Base-by-base conservation (phyloP, 2,888 invertebrate species). In the Aquatica leii region DNA sequence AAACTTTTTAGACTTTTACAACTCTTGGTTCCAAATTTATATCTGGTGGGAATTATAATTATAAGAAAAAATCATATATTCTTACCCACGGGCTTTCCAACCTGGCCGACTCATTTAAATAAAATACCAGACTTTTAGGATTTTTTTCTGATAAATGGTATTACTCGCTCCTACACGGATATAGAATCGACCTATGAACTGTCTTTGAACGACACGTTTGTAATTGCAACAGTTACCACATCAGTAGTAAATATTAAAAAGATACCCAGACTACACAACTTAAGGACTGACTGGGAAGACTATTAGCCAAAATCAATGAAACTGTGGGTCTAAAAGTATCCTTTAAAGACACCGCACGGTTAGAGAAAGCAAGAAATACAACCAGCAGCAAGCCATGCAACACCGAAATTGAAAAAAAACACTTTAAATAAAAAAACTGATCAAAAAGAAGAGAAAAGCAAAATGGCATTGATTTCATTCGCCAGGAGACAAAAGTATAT, bases 291-390 rank as follows among this genome's bases (percentile, higher is more conserved):
- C 9, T 43, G 43, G 9, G 15, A 43, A 43, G 43, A 24, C 6
- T 14, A 9, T 43, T 4, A 43, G 15, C 17, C 9, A 43, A 43
- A 43, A 43, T 43, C 43, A 43, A 43, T 43, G 43, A 43, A 8
- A 43, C 43, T 43, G 43, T 43, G 9, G 14, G 14, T 43, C 43
- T 43, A 43, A 43, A 43, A 43, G 43, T 43, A 14, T 17, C 43
- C 14, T 9, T 43, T 43, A 43, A 43, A 17, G 9, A 43, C 43
- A 43, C 9, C 14, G 43, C 5, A 43, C 9, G 14, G 15, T 15
- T 43, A 9, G 43, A 43, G 15, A 15, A 43, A 43, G 15, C 43
- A 12, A 43, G 9, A 43, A 43, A 15, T 43, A 37, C 11, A 37
- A 37, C 37, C 3, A 37, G 14, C 11, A 6, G 3, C 37, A 37